Conservation (phyloP, 35 echinoderm and acorn worm genomes). For the Apostichopus parvimensis region DNA sequence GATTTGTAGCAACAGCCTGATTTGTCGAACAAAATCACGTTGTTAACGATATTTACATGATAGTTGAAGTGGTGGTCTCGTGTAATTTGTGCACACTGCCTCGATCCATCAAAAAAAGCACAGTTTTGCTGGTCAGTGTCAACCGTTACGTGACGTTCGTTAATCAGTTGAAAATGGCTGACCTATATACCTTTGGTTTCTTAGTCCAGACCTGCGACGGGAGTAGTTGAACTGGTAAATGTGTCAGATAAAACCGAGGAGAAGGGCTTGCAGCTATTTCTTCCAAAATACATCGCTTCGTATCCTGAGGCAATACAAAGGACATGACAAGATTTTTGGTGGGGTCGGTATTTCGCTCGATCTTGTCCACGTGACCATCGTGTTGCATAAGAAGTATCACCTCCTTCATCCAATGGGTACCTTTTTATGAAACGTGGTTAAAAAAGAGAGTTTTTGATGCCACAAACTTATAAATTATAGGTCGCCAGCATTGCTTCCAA, state of each 20-base stretch:
- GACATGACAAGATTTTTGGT: background rate
- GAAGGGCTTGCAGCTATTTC: background rate
- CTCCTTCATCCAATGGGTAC: constrained; percentile 14
- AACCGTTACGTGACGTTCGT: too few species aligned
- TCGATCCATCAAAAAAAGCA: too few species aligned
- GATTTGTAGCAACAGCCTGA: too few species aligned
- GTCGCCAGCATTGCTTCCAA: too few species aligned
- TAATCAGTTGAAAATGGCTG: too few species aligned
- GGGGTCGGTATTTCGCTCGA: background rate
- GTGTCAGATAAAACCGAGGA: background rate
- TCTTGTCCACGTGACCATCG: constrained; percentile 24
- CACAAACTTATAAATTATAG: too few species aligned
- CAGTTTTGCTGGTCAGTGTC: too few species aligned
- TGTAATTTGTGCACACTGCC: too few species aligned
- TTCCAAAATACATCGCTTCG: background rate
- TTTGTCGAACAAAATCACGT: too few species aligned
- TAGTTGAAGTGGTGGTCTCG: too few species aligned
- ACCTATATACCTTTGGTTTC: constrained; percentile 9
- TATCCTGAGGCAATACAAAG: background rate
- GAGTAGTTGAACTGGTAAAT: background rate
- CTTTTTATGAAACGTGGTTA: background rate
- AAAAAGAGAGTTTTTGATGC: too few species aligned
- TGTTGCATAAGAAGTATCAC: background rate
- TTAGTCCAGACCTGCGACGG: constrained; percentile 21
- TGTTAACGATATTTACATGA: too few species aligned